Evolutionary conservation across 2,113 vertebrate species (phyloP), one percentile per base, ranked within the genome.

Genomic region (Pimephales promelas): DNA sequence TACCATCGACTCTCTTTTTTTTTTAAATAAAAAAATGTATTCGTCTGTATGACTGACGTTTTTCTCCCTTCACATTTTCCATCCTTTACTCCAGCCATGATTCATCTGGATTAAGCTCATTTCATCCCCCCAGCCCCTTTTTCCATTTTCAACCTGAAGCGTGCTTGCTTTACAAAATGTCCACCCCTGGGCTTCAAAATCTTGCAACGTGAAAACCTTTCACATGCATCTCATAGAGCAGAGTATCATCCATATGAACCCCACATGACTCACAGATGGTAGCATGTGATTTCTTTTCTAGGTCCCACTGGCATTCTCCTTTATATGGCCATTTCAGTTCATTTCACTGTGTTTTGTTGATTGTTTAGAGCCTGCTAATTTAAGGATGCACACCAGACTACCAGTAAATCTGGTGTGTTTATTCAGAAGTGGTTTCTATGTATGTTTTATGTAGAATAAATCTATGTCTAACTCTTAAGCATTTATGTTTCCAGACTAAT

Each of bases 401-500:
- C 52, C 31, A 34, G 47, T 52, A 74, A 74, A 76, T 56, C 13
- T 45, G 34, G 49, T 66, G 43, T 56, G 20, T 34, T 18, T 66
- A 6, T 68, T 83, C 26, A 10, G 40, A 71, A 79, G 22, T 36
- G 24, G 4, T 76, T 73, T 45, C 24, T 43, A 40, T 73, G 52
- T 13, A 14, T 40, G 28, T 83, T 78, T 47, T 54, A 56, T 78
- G 13, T 76, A 10, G 1, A 54, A 7, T 75, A 47, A 59, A 59
- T 57, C 22, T 54, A n/a, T n/a, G 24, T 31, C 11, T n/a, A 54
- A 20, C 18, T 24, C 61, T 24, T 24, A 1, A 70, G 74, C 10
- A 9, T 75, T 84, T 78, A 79, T 26, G 87, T 92, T 95, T 92
- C 88, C 92, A 99, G 98, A 96, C 93, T 0, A 98, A 97, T 59